Conservation (phyloP, 2,888 invertebrate species). For the Therioaphis trifolii region DNA sequence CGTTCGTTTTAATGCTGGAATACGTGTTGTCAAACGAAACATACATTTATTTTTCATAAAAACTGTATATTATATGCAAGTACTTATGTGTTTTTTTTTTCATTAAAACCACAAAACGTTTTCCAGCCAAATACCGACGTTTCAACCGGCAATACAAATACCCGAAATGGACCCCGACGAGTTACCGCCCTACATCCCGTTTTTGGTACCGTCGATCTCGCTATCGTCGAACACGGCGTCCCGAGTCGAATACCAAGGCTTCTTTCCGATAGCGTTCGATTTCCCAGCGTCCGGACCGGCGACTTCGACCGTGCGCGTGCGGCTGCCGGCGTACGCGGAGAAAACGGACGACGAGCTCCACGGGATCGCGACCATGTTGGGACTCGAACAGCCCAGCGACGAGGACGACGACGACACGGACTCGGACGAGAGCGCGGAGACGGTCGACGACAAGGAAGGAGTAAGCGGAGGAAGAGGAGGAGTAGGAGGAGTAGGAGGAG, state of each 20-base stretch:
- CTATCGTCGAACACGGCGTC: no score
- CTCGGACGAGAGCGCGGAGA: background rate
- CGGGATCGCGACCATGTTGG: background rate
- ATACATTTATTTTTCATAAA: no score
- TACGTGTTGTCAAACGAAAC: no score
- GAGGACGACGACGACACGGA: background rate
- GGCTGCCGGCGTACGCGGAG: background rate
- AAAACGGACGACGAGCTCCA: background rate
- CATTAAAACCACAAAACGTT: background rate
- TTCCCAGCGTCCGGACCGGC: background rate
- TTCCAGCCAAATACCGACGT: conserved; percentile 31
- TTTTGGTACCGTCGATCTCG: no score
- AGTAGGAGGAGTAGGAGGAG: no score
- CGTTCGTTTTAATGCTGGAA: no score
- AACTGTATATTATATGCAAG: no score
- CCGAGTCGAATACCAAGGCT: no score
- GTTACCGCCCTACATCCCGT: background rate
- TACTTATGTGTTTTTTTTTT: no score
- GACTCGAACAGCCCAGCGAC: background rate
- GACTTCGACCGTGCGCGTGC: background rate
- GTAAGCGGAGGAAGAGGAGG: no score
- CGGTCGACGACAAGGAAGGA: background rate
- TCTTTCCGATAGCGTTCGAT: background rate
- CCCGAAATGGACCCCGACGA: background rate
- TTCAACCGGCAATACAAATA: background rate